phyloP scores from a whole-genome alignment of 35 echinoderm and acorn worm genomes.

The Heliocidaris tuberculata region DNA sequence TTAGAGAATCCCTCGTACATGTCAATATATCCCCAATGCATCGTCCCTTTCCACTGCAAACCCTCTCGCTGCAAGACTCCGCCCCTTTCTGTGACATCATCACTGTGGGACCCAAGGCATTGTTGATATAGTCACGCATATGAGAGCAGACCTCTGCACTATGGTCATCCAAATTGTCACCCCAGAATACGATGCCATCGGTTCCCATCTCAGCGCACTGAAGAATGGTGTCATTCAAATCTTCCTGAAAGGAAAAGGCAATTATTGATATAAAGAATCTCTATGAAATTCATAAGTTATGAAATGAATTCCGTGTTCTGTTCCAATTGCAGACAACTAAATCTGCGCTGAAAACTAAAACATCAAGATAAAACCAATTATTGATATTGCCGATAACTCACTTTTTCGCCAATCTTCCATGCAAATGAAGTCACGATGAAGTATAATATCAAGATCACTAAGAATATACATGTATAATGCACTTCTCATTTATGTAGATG shows the following conservation, averaged over 20 bases:
- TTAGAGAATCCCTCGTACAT: not conserved
- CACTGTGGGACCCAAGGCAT: constrained; percentile 64
- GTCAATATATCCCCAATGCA: constrained; percentile 74
- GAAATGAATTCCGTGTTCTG: no score
- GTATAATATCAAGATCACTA: no score
- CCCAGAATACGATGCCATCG: constrained; percentile 83
- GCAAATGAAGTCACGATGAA: no score
- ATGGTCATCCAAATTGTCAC: constrained; percentile 40
- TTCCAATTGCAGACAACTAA: no score
- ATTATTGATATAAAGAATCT: no score
- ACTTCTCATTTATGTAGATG: no score
- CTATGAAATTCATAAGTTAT: no score
- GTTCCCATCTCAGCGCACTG: constrained; percentile 58
- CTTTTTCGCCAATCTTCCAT: no score
- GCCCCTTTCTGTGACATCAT: constrained; percentile 52
- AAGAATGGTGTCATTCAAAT: constrained; percentile 65
- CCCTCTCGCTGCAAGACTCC: constrained; percentile 41
- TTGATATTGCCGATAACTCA: no score
- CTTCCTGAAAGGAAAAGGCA: constrained; percentile 26
- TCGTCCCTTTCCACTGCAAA: constrained; percentile 76
- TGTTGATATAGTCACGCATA: constrained; percentile 55
- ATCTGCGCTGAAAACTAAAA: no score
- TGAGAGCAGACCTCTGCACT: constrained; percentile 33
- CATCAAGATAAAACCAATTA: no score
- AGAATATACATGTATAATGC: no score